Base-by-base conservation (phyloP, 2,888 invertebrate species). In the Coecobrya sp. region DNA sequence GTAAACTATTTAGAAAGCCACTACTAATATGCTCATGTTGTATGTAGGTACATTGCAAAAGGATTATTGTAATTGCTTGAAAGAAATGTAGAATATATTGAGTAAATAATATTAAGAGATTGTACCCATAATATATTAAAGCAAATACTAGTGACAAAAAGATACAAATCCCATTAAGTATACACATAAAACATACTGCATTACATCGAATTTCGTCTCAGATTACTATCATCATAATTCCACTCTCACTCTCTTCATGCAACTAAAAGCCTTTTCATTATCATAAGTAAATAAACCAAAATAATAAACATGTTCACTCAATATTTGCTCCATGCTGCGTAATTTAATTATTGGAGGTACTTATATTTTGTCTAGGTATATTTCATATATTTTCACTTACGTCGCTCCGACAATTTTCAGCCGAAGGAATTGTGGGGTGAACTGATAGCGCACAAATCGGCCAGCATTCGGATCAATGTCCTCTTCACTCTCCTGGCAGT, bases 371-470 rank as follows among this genome's bases (percentile, higher is more conserved):
- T 52, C 36, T 1, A 73, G 11, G 36, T 49, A 49, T 49, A 30
- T 45, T 25, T 49, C 45, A 52, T 45, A n/a, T 27, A 27, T 79
- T 52, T 3, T 49, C 27, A 97, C 98, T 97, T 97, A 99, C 98
- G 99, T 99, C 27, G 99, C 99, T 93, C 99, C 99, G 86, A 99
- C 99, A 95, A 99, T 99, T 96, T 98, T 99, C 93, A 99, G 96
- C 96, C 98, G 98, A 45, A 99, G 97, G 96, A 99, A 99, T 95
- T 99, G 98, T 42, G 99, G 98, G n/a, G 99, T 99, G 96, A 99
- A 99, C 96, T 99, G 99, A 96, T 99, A 99, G 68, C 99, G 97
- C n/a, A 99, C 99, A 96, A 99, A 99, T 95, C 99, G 97, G 0
- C 99, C 99, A 62, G 98, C 98, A 96, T 99, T 99, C 0, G 98